Base-by-base conservation (phyloP, 2,797 vertebrate species). In the Delichon dasypus region DNA sequence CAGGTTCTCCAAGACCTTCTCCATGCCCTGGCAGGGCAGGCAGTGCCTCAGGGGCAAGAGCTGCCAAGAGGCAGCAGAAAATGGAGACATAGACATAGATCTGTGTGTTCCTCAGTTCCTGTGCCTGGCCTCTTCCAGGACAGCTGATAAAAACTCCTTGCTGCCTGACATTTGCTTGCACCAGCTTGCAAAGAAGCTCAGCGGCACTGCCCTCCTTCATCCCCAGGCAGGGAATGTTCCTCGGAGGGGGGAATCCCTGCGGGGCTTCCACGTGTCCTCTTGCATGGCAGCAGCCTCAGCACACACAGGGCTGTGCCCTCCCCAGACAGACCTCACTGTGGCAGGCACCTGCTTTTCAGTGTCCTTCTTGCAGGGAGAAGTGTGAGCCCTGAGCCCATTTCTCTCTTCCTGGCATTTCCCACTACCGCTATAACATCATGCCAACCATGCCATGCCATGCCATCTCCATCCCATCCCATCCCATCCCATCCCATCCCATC, bases 351-450 rank as follows among this genome's bases (percentile, higher is more conserved):
- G 15, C 75, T 85, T 82, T 64, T 47, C 83, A 62, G 20, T 12
- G 5, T 58, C 19, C 48, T 36, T 9, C 25, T 54, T 26, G 16
- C 21, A 85, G 23, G 30, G 21, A 68, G 13, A 70, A 90, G 13
- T 0, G 0, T 6, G 38, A 85, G 3, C 36, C 30, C 66, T 54
- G 32, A 44, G 4, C 17, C 27, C 22, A 19, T 29, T 72, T 48
- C 13, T 72, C 27, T n/a, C n/a, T 72, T 57, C 13, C 16, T 11
- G 18, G 2, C 29, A 76, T 58, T 50, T 78, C 34, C 65, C 26
- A 53, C 40, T 21, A 5, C 8, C 16, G 32, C 60, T n/a, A 14
- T 22, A 22, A 36, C 40, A 13, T 0, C 55, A 38, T 16, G 17
- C 32, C 14, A 45, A 60, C 32, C 14, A 45, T 70, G 10, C 16